Conservation (phyloP, 2,888 invertebrate genomes). For the Scaptomyza cyrtandrae region DNA sequence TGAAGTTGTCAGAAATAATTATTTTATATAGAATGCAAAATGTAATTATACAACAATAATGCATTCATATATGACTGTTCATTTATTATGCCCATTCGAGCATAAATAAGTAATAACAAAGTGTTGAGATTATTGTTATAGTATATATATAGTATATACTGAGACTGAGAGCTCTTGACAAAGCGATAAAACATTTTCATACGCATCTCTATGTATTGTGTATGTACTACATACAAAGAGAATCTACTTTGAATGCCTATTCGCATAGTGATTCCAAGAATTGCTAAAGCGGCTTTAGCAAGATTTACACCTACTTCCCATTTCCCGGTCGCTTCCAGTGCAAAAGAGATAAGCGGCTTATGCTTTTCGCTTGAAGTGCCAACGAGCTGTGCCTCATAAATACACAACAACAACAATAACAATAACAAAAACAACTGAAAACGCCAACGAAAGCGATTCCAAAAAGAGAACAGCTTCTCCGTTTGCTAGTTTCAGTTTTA, state of each 20-base stretch:
- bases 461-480: no score
- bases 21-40: not conserved
- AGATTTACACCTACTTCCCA: not conserved
- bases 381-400: slow-evolving; percentile 40
- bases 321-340: not conserved
- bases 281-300: slow-evolving; percentile 35
- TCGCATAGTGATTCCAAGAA: slow-evolving; percentile 25
- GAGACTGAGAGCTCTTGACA: slow-evolving; percentile 2
- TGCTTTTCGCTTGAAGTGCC: slow-evolving; percentile 43
- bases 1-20: not conserved
- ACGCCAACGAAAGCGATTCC: no score
- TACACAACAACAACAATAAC: slow-evolving; percentile 9
- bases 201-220: slow-evolving; percentile 1
- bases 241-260: slow-evolving; percentile 44
- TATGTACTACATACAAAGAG: slow-evolving; percentile 6
- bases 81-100: slow-evolving; percentile 11
- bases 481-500: not conserved
- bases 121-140: slow-evolving; percentile 6
- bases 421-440: slow-evolving; percentile 12
- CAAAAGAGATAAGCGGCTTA: slow-evolving; percentile 51
- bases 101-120: not conserved
- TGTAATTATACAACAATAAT: not conserved
- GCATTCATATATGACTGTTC: not conserved
- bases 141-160: not conserved
- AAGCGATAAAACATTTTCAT: slow-evolving; percentile 17